Conservation (phyloP, 37 sponge, comb jelly and placozoan genomes). For the Eunapius fragilis region DNA sequence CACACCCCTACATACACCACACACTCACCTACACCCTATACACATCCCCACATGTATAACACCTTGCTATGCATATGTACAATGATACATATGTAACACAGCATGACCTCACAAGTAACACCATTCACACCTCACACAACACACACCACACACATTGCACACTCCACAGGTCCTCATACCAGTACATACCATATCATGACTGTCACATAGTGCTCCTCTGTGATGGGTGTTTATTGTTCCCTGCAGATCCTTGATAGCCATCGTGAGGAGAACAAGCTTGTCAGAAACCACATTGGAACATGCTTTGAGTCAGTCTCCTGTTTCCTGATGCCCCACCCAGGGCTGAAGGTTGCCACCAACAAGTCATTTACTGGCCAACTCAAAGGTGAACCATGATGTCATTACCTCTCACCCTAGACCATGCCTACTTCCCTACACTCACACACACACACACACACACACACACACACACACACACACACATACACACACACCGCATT, state of each 20-base stretch:
- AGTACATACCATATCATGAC: no score
- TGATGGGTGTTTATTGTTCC: neutral
- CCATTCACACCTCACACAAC: neutral
- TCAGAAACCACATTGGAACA: slow-evolving; percentile 84
- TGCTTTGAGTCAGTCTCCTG: slow-evolving; percentile 93
- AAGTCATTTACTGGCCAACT: slow-evolving; percentile 73
- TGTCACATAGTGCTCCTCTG: no score
- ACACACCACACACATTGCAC: neutral
- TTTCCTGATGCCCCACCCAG: slow-evolving; percentile 97
- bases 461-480: neutral
- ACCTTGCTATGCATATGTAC: neutral
- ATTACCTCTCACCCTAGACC: neutral
- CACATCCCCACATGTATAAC: neutral
- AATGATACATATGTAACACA: neutral
- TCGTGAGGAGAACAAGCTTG: slow-evolving; percentile 86
- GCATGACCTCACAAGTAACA: neutral
- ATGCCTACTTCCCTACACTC: neutral
- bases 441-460: neutral
- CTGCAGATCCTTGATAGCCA: slow-evolving; percentile 83
- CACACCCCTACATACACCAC: neutral
- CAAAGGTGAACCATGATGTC: slow-evolving; percentile 41
- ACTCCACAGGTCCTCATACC: no score
- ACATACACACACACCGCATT: neutral
- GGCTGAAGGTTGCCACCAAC: slow-evolving; percentile 85
- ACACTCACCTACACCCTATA: no score